Base-by-base conservation (phyloP, 2,113 vertebrate species). In the Spermophilus dauricus region DNA sequence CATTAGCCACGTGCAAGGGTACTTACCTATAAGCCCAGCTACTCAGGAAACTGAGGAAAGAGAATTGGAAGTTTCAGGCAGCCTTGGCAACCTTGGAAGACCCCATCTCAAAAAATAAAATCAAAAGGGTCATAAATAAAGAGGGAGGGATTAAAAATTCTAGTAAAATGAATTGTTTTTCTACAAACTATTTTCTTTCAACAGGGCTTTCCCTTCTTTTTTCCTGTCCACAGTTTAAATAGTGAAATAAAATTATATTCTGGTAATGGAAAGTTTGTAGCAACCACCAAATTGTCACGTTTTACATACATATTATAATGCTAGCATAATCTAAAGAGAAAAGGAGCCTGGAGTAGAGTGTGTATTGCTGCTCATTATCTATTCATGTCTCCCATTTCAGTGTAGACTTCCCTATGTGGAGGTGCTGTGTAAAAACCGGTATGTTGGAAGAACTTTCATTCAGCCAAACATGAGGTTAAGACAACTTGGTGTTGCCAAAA, bases 391-490 rank as follows among this genome's bases (percentile, higher is more conserved):
- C 67, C 61, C 97, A 61, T 77, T 0, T 69, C 97, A 99, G 99
- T 99, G 99, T 11, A 99, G 99, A 39, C 98, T 99, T 76, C 99
- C 99, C 0, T 99, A 99, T 8, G 98, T 99, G 51, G 99, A 99
- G 97, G 99, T 99, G 56, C 98, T 99, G 32, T 99, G 99, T 98
- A 99, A 99, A 99, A 99, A 99, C 93, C 99, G 99, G 0, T 99
- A 99, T 0, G 99, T 99, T 2, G 99, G 99, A 80, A 99, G 99
- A 98, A 99, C 99, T 0, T 99, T 99, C 77, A 99, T 99, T 98
- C 99, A 99, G 94, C 99, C 99, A 78, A 99, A 99, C 61, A 99
- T 99, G 98, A 99, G 99, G n/a, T 95, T 99, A 97, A 99, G 99
- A 95, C 99, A 99, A 30, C 99, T 99, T 10, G 99, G 99, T 9